Evolutionary conservation across 2,888 invertebrate species (phyloP).

Genomic region (Eurois occulta): DNA sequence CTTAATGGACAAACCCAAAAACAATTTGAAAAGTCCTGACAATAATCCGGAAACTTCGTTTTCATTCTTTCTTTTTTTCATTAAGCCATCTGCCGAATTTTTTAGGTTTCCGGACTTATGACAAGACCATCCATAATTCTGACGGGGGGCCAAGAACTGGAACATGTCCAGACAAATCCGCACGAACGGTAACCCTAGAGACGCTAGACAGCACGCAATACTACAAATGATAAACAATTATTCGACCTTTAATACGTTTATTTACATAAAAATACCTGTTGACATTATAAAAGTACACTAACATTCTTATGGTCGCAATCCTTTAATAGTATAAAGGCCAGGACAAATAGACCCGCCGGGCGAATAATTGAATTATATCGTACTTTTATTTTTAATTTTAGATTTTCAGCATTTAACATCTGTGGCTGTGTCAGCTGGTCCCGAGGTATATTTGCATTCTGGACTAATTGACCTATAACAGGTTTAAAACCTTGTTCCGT

Average conservation of each 20-base stretch:
- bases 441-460: constrained; percentile 40
- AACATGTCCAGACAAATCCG: neutral
- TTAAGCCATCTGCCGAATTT: neutral
- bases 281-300: constrained; percentile 65
- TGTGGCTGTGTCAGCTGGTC: constrained; percentile 46
- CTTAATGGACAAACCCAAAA: neutral
- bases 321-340: constrained; percentile 34
- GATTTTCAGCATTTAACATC: constrained; percentile 49
- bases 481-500: constrained; percentile 23
- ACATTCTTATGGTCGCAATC: constrained; percentile 30
- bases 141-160: neutral
- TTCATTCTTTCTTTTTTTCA: no score
- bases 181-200: neutral
- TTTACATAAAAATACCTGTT: constrained; percentile 74
- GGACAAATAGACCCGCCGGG: constrained; percentile 22
- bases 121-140: neutral
- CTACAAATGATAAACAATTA: constrained; percentile 69
- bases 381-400: constrained; percentile 48
- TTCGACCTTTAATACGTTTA: constrained; percentile 67
- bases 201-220: constrained; percentile 28
- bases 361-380: constrained; percentile 46
- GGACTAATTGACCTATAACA: constrained; percentile 36
- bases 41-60: neutral
- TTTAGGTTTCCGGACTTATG: neutral
- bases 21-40: neutral